Evolutionary conservation across 2,888 invertebrate genomes (phyloP), one percentile per base, ranked within the genome.

Genomic region (Bellardia bayeri): DNA sequence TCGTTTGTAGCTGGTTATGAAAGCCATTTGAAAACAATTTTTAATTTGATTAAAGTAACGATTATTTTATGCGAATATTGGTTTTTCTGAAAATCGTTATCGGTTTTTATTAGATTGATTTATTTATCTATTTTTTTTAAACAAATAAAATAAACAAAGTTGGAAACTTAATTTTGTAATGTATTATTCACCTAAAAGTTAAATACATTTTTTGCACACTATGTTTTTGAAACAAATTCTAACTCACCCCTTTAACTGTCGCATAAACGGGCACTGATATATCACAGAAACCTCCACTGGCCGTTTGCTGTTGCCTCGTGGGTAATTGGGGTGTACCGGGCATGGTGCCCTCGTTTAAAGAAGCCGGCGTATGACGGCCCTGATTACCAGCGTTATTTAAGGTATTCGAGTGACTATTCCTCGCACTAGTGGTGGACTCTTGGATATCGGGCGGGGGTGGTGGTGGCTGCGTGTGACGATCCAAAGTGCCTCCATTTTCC

Each of bases 211-310:
- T n/a, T 14, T n/a, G 11, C 0, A 45, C 6, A 1, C 11, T 7
- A 3, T 11, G 13, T 45, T 45, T 11, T 45, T 13, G 4, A 3
- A 45, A 45, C 3, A 11, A 45, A 45, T 2, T 51, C 1, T 16
- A 6, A 89, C 90, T 88, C 76, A 97, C 97, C 94, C 98, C 99
- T 95, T 98, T 98, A 58, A 99, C 98, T 71, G 98, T 98, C 75
- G 99, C 98, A 94, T 98, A 99, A 40, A 99, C 98, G 79, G 98
- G 99, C 90, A 98, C 97, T 85, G 97, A 97, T 91, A 97, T 97
- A 94, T 98, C 97, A 94, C 97, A 97, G 94, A 97, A 98, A 91
- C 97, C 97, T 91, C 97, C 97, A 84, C 96, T 96, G 91, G 93
- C 93, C 72, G 94, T 93, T 92, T 94, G 93, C 88, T 93, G 91